Base-by-base conservation (phyloP, 2,888 invertebrate species). In the Schrankia costaestrigalis region DNA sequence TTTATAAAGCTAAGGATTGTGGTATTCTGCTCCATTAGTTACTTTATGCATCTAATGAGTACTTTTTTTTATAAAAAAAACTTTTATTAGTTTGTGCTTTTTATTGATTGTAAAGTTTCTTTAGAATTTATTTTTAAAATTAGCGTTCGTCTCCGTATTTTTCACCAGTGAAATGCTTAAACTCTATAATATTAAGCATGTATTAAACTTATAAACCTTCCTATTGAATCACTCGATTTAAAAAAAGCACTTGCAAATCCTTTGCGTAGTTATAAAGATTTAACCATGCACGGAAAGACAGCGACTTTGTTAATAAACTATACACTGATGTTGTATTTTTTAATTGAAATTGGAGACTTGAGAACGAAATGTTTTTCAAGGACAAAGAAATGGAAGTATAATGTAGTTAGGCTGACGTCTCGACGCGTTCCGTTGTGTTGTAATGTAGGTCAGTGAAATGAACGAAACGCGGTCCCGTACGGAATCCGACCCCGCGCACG, bases 381-480 rank as follows among this genome's bases (percentile, higher is more conserved):
- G 58, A 58, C 59, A 54, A 54, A 56, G 54, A 47, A 45, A 50
- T 56, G 37, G 21, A 38, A 36, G 41, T 49, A 37, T 56, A 46
- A 51, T 57, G 50, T 51, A 38, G 42, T 43, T 44, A 40, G 35
- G 46, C 41, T 58, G 56, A 50, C 62, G 56, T 60, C 56, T 63
- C 49, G 41, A 39, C 55, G 48, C 56, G 56, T 58, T 56, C 56
- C 63, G 61, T 57, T 68, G 60, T 55, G 42, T 63, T 56, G 63
- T n/a, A 78, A 85, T 80, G 82, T 85, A 52, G 83, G 85, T 82
- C 85, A 85, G 85, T 82, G 85, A 85, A 86, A 86, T 83, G 82
- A 84, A 73, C 78, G 81, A 76, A 82, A 78, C 76, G 58, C 71
- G 79, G 83, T 75, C 83, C 82, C 83, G 84, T 78, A 75, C 69